Evolutionary conservation across 35 echinoderm and acorn worm species (phyloP).

Genomic region (Strongylocentrotus purpuratus): DNA sequence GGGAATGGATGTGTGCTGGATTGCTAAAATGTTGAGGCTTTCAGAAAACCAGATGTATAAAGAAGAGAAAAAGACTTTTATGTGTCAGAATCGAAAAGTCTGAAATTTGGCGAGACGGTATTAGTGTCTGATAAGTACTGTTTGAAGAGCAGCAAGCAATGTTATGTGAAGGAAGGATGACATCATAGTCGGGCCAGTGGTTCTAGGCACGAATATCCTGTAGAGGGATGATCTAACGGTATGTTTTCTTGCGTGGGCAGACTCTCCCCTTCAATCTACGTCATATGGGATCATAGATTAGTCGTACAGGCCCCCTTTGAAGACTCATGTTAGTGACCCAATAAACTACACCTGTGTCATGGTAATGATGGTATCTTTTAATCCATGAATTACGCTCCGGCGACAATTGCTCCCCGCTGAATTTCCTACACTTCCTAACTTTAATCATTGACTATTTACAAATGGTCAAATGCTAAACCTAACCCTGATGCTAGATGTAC

Average conservation of each 20-base stretch:
- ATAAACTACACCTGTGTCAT: neutral
- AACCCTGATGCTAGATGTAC: too few relatives aligned
- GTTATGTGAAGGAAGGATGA: constrained; percentile 31
- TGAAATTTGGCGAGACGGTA: neutral
- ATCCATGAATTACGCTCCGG: too few relatives aligned
- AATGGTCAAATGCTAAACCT: too few relatives aligned
- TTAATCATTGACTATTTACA: too few relatives aligned
- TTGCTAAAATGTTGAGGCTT: too few relatives aligned
- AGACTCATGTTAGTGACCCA: neutral
- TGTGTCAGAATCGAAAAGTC: neutral
- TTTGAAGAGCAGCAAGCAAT: constrained; percentile 1
- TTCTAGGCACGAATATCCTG: constrained; percentile 35
- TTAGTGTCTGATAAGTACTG: neutral
- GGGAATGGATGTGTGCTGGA: too few relatives aligned
- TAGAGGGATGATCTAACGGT: neutral
- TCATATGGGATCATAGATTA: neutral
- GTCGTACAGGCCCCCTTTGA: neutral
- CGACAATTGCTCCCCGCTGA: too few relatives aligned
- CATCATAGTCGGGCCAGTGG: neutral
- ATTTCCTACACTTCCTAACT: too few relatives aligned
- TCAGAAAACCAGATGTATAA: too few relatives aligned
- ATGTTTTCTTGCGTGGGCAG: neutral
- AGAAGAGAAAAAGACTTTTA: neutral
- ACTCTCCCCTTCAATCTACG: neutral
- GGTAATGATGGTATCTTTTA: neutral